Evolutionary conservation across 2,888 invertebrate species (phyloP).

Genomic region (Chironomus tentans): DNA sequence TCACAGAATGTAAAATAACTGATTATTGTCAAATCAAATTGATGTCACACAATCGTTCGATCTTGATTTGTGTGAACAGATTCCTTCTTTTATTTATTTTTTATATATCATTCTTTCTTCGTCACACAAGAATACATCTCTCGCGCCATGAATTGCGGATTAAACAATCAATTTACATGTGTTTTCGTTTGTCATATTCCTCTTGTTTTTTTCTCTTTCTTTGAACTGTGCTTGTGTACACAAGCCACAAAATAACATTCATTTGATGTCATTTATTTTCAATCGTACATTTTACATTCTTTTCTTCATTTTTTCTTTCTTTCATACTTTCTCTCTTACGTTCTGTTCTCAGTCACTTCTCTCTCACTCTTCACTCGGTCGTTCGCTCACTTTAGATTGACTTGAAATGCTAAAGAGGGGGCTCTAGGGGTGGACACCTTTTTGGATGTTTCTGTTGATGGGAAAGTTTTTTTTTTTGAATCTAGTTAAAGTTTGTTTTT

Average conservation of each 20-base stretch:
- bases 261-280: slow-evolving; percentile 21
- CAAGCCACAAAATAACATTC: slow-evolving; percentile 10
- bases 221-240: background rate
- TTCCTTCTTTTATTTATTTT: background rate
- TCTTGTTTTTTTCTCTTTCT: background rate
- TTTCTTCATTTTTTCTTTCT: background rate
- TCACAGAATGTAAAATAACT: slow-evolving; percentile 1
- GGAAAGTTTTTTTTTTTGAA: too few relatives aligned
- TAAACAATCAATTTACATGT: slow-evolving; percentile 25
- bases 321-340: background rate
- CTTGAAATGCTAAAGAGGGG: too few relatives aligned
- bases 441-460: too few relatives aligned
- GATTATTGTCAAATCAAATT: slow-evolving; percentile 22
- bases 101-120: background rate
- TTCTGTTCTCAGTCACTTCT: background rate
- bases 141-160: slow-evolving; percentile 9
- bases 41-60: background rate
- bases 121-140: background rate
- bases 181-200: slow-evolving; percentile 24
- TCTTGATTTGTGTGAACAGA: slow-evolving; percentile 1
- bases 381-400: too few relatives aligned
- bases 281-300: background rate
- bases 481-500: too few relatives aligned
- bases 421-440: too few relatives aligned
- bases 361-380: background rate